Conservation (phyloP, 2,113 vertebrate species). For the Limanda limanda region DNA sequence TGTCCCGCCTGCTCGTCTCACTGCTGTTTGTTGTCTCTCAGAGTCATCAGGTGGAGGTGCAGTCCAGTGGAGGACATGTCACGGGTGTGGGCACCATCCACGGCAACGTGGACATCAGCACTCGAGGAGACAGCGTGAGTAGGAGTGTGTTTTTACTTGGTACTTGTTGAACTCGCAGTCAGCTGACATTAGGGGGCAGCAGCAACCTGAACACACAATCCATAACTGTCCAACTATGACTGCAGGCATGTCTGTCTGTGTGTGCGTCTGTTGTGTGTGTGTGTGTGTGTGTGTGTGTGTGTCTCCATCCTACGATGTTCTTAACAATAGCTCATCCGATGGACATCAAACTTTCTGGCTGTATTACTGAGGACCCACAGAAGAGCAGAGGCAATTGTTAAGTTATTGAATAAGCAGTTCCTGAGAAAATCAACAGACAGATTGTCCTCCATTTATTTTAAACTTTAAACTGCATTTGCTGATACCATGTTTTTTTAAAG, state of each 20-base stretch:
- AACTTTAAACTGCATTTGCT: no score
- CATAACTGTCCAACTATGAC: no score
- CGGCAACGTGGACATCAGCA: slow-evolving; percentile 89
- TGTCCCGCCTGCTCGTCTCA: neutral
- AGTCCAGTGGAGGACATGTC: slow-evolving; percentile 87
- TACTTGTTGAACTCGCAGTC: slow-evolving; percentile 4
- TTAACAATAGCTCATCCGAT: no score
- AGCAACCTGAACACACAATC: slow-evolving; percentile 14
- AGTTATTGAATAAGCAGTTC: no score
- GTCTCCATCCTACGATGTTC: neutral
- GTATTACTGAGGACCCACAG: no score
- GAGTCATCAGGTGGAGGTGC: slow-evolving; percentile 88
- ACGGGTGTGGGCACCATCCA: slow-evolving; percentile 89
- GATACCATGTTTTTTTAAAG: no score
- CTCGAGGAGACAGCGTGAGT: slow-evolving; percentile 88
- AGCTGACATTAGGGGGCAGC: slow-evolving; percentile 56
- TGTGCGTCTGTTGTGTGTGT: neutral
- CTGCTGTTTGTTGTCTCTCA: slow-evolving; percentile 67
- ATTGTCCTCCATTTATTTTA: no score
- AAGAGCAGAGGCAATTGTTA: no score
- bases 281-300: neutral
- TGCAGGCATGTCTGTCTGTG: neutral
- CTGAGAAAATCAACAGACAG: no score
- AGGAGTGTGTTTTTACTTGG: neutral
- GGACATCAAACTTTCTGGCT: no score